These are phyloP conservation scores for Apis florea DNA, from an alignment of 1,140 invertebrate species.

Conservation along the genomic window DNA sequence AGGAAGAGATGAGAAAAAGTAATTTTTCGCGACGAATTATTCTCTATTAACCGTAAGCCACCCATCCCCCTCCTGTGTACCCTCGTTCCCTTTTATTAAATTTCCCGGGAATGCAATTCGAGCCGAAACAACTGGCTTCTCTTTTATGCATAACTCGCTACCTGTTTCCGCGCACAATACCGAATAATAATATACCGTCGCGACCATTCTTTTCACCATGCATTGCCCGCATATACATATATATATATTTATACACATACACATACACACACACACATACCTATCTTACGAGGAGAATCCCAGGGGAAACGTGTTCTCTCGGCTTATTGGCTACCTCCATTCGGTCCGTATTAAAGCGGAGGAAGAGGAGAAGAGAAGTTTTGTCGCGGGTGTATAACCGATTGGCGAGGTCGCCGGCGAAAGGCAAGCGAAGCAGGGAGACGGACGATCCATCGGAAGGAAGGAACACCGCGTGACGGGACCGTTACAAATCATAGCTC, in stretches of 20 bases:
- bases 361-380: no score
- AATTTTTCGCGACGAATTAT: constrained; percentile 5
- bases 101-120: background rate
- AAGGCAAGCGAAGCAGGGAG: constrained; percentile 46
- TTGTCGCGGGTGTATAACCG: no score
- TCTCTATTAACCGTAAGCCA: background rate
- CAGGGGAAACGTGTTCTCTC: background rate
- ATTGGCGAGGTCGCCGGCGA: background rate
- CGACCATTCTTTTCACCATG: background rate
- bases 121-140: background rate
- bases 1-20: background rate
- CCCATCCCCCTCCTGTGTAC: background rate
- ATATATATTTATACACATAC: no score
- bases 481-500: constrained; percentile 65
- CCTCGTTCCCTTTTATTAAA: constrained; percentile 13
- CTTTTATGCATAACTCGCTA: constrained; percentile 22
- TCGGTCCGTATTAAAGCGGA: background rate
- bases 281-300: no score
- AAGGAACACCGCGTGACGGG: constrained; percentile 54
- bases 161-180: background rate
- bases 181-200: constrained; percentile 18
- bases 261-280: no score
- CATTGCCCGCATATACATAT: background rate
- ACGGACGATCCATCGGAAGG: constrained; percentile 60
- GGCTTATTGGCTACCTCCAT: background rate